Evolutionary conservation across 2,888 invertebrate genomes (phyloP).

Genomic region (Nomada ruficornis): DNA sequence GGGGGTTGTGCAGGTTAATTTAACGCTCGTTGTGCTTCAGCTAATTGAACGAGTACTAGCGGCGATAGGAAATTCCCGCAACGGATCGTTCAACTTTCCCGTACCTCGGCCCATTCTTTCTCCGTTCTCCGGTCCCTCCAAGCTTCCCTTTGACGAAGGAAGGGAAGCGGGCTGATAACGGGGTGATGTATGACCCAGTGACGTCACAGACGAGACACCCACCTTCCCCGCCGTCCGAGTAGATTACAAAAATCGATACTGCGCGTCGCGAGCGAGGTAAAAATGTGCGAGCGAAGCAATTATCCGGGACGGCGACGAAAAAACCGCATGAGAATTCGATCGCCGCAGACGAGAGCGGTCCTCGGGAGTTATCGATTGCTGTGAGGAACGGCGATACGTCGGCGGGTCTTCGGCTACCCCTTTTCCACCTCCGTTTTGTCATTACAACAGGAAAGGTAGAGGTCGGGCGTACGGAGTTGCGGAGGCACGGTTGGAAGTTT

Average conservation of each 20-base stretch:
- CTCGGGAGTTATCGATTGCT: not conserved
- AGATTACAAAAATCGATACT: conserved; percentile 82
- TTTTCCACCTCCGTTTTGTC: conserved; percentile 50
- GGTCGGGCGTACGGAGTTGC: conserved; percentile 58
- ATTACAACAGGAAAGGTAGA: conserved; percentile 54
- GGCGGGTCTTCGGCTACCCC: not conserved
- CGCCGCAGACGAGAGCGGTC: not conserved
- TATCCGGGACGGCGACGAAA: not conserved
- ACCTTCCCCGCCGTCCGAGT: conserved; percentile 71
- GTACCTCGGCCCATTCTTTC: conserved; percentile 46
- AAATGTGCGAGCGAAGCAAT: conserved; percentile 34
- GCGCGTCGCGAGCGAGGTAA: conserved; percentile 44
- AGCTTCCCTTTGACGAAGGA: conserved; percentile 59
- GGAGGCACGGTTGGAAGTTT: conserved; percentile 73
- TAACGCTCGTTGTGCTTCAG: not conserved
- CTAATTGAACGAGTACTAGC: conserved; percentile 11
- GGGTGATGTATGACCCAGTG: conserved; percentile 83
- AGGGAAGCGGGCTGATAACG: conserved; percentile 80
- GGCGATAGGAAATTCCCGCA: conserved; percentile 23
- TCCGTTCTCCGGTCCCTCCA: conserved; percentile 53
- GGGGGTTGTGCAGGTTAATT: not conserved
- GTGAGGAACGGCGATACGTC: not conserved
- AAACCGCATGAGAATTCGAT: not conserved
- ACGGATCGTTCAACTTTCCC: conserved; percentile 35
- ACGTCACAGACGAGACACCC: conserved; percentile 79